phyloP scores from a whole-genome alignment of 2,113 vertebrate species.

The Cathartes aura region DNA sequence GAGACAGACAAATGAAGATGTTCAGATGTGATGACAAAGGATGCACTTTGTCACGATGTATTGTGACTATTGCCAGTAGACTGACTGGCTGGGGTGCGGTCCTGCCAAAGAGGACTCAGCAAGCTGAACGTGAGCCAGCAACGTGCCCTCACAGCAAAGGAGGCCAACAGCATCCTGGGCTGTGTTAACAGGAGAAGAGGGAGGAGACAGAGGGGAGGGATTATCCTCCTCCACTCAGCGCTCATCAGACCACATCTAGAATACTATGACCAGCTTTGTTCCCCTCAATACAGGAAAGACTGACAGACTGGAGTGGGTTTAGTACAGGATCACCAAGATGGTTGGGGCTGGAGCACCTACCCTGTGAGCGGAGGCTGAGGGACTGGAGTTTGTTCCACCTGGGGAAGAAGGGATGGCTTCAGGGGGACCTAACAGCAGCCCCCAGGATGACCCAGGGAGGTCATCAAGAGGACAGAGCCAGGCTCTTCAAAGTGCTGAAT shows the following conservation, averaged over 20 bases:
- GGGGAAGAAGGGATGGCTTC: not conserved
- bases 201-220: not conserved
- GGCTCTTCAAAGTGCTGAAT: not conserved
- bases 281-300: not conserved
- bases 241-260: not conserved
- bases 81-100: not conserved
- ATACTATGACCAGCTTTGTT: not conserved
- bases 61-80: not conserved
- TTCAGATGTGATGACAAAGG: not conserved
- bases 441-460: not conserved
- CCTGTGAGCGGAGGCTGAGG: not conserved
- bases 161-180: not conserved
- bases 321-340: not conserved
- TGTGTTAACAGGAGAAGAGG: not conserved
- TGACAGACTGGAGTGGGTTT: not conserved
- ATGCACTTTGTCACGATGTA: not conserved
- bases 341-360: not conserved
- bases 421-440: not conserved
- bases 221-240: rapidly evolving
- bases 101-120: not conserved
- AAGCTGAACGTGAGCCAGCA: not conserved
- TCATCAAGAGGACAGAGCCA: not conserved
- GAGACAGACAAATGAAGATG: not conserved
- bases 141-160: not conserved
- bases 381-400: not conserved